A percentile compares a stretch with the other conserved stretches of the same genome.
Conservation (phyloP, 1,140 invertebrate genomes). For the Doryteuthis pealeii region DNA sequence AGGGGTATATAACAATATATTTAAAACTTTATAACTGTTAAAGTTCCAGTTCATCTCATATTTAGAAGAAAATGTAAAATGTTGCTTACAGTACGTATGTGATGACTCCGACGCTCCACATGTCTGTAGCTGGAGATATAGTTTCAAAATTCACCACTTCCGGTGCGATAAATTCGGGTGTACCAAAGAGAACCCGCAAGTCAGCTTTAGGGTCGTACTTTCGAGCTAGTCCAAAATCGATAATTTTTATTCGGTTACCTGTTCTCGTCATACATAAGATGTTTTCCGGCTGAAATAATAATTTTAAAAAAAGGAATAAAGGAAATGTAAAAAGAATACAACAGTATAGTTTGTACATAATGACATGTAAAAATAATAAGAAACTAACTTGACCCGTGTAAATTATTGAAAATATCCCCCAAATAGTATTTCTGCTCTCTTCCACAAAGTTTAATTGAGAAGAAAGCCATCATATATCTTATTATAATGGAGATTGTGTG, state of each 20-base stretch:
- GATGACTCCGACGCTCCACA: slow-evolving; percentile 77
- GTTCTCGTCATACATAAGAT: slow-evolving; percentile 92
- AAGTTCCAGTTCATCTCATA: too few relatives aligned
- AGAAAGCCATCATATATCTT: too few relatives aligned
- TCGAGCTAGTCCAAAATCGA: slow-evolving; percentile 78
- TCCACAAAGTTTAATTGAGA: too few relatives aligned
- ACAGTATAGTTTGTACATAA: neutral
- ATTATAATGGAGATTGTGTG: too few relatives aligned
- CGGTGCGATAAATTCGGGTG: slow-evolving; percentile 91
- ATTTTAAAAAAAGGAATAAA: slow-evolving; percentile 15
- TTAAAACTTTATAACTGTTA: too few relatives aligned
- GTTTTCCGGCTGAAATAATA: slow-evolving; percentile 82
- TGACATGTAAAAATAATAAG: too few relatives aligned
- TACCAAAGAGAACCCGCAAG: slow-evolving; percentile 74
- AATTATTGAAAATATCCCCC: too few relatives aligned
- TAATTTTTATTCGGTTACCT: slow-evolving; percentile 96
- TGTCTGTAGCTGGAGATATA: slow-evolving; percentile 81
- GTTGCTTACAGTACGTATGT: slow-evolving; percentile 94
- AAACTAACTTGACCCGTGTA: too few relatives aligned
- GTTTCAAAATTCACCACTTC: slow-evolving; percentile 92
- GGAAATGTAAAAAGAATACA: neutral
- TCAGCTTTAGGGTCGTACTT: slow-evolving; percentile 72
- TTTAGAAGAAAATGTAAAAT: neutral
- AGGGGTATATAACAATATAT: too few relatives aligned
- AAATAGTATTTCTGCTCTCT: too few relatives aligned